phyloP scores from a whole-genome alignment of 2,113 vertebrate species.

The Bufo bufo region DNA sequence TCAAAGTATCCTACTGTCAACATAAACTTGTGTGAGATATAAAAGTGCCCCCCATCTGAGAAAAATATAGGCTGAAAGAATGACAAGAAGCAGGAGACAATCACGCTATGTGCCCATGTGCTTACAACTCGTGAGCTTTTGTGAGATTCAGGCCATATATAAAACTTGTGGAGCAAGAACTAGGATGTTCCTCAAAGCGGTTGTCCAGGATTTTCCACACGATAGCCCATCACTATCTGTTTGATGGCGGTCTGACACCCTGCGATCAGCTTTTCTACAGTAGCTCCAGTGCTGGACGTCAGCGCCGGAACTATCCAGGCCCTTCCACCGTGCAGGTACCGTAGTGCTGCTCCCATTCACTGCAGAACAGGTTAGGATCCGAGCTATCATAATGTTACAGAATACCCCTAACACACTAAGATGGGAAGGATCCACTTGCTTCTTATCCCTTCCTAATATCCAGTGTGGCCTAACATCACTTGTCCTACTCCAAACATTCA shows the following conservation, averaged over 20 bases:
- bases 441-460: background rate
- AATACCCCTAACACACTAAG: too few species aligned
- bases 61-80: background rate
- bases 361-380: too few species aligned
- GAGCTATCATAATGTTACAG: too few species aligned
- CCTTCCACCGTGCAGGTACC: too few species aligned
- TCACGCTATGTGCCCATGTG: background rate
- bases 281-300: too few species aligned
- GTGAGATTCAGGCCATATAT: background rate
- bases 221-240: too few species aligned
- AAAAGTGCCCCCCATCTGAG: conserved; percentile 11
- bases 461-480: background rate
- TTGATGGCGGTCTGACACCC: too few species aligned
- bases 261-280: too few species aligned
- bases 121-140: background rate
- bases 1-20: conserved; percentile 37
- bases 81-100: background rate
- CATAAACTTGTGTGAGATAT: conserved; percentile 26
- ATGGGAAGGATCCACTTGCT: too few species aligned
- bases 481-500: background rate
- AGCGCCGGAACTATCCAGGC: too few species aligned
- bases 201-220: too few species aligned
- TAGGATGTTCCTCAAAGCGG: background rate
- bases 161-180: background rate
- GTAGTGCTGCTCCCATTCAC: too few species aligned